These are phyloP conservation scores for Colistium nudipinnis DNA, from an alignment of 2,113 vertebrate genomes.

Conservation along the genomic window DNA sequence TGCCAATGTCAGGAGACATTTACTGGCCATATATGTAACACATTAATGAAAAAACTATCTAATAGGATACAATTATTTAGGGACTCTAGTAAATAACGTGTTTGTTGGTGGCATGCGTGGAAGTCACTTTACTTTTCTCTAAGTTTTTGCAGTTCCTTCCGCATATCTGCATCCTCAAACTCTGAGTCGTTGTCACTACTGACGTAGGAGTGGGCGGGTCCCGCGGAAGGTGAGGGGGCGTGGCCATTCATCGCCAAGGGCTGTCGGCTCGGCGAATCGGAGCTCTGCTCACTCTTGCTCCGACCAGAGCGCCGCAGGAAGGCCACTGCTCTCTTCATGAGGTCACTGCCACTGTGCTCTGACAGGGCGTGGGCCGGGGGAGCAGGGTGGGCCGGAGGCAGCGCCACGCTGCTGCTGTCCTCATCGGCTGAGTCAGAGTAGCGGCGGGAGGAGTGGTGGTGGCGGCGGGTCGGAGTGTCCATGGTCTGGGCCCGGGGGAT, in stretches of 20 bases:
- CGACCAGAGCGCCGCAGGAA: constrained; percentile 89
- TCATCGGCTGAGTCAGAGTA: constrained; percentile 93
- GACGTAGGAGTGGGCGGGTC: constrained; percentile 84
- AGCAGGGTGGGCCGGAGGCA: constrained; percentile 38
- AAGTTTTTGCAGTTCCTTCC: constrained; percentile 91
- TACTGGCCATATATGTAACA: neutral
- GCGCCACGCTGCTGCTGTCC: constrained; percentile 74
- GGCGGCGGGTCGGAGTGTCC: constrained; percentile 53
- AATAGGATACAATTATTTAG: too few species aligned
- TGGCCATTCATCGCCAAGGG: constrained; percentile 83
- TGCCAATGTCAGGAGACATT: neutral
- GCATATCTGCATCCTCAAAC: constrained; percentile 95
- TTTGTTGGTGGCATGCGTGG: neutral
- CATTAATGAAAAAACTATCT: constrained; percentile 11
- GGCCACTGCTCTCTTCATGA: constrained; percentile 90
- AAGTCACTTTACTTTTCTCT: constrained; percentile 90
- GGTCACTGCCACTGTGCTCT: constrained; percentile 82
- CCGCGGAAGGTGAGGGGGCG: constrained; percentile 48
- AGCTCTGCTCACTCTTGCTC: constrained; percentile 82
- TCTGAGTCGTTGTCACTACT: constrained; percentile 99
- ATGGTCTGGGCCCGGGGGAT: constrained; percentile 88
- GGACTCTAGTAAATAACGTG: neutral
- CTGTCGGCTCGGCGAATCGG: constrained; percentile 80
- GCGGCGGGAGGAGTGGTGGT: constrained; percentile 63
- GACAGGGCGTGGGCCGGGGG: constrained; percentile 73